phyloP scores from a whole-genome alignment of 2,888 invertebrate genomes.

The Atrina japonica region DNA sequence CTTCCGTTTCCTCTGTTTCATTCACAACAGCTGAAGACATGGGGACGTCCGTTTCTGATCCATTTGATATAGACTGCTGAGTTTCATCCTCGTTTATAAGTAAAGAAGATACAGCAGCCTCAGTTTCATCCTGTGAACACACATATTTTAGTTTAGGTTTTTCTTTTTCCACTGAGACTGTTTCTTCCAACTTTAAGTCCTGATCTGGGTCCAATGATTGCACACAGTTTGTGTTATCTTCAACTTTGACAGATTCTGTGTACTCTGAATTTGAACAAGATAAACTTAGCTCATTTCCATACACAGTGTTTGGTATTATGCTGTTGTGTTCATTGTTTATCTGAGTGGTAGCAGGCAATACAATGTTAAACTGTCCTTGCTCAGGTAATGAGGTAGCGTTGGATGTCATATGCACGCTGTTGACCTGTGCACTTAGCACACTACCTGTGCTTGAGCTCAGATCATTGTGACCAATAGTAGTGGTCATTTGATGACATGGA shows the following conservation, averaged over 20 bases:
- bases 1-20: conserved; percentile 21
- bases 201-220: no score
- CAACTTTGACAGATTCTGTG: background rate
- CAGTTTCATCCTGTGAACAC: conserved; percentile 33
- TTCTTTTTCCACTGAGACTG: conserved; percentile 8
- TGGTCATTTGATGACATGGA: conserved; percentile 8
- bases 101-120: conserved; percentile 28
- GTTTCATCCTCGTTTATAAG: conserved; percentile 24
- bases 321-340: conserved; percentile 4
- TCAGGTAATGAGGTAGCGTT: conserved; percentile 18
- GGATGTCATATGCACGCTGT: background rate
- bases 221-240: background rate
- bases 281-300: background rate
- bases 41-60: conserved; percentile 21
- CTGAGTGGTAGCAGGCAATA: conserved; percentile 1
- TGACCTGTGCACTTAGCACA: conserved; percentile 1
- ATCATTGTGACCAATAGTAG: no score
- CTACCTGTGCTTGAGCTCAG: background rate
- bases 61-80: conserved; percentile 17
- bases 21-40: conserved; percentile 24
- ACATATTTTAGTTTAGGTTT: conserved; percentile 23
- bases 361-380: background rate
- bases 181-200: conserved; percentile 6
- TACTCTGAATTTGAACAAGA: conserved; percentile 7
- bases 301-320: conserved; percentile 10